Evolutionary conservation across 2,113 vertebrate species (phyloP), one percentile per base, ranked within the genome.

Genomic region (Rhynchopsitta pachyrhyncha): DNA sequence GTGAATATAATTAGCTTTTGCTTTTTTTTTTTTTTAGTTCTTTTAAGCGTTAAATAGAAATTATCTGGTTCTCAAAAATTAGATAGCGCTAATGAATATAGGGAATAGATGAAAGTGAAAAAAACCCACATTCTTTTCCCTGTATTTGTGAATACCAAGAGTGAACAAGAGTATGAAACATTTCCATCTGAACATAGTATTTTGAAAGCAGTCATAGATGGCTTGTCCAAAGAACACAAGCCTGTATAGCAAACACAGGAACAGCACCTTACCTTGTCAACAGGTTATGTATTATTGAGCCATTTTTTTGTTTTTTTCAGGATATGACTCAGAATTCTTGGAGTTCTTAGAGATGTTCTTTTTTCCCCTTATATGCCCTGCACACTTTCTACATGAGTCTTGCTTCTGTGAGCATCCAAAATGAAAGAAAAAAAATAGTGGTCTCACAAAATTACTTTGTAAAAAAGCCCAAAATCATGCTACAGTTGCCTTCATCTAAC

Each of bases 231-330:
- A 70, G 46, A 67, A n/a, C 19, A 47, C 6, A 81, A 81, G 17
- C 7, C 25, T 67, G 3, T 28, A 29, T 10, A 62, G 28, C 10
- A 87, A 67, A 82, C 10, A n/a, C 17, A 22, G 24, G 12, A 88
- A 68, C 9, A 82, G 42, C 87, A 49, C 11, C 8, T 9, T 14
- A 25, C 59, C 10, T 50, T 75, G 10, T 75, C n/a, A 63, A 31
- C 9, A n/a, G 6, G 27, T 62, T 22, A 35, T 0, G 0, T 62
- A 16, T 81, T 53, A 82, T 13, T 1, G 20, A 60, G 17, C 1
- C 3, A 55, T 31, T 82, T 70, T 79, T 22, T 74, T 25, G 6
- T 52, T 24, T 77, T 77, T 53, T 42, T 9, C 16, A 18, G 27
- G 17, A 16, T 44, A 50, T 22, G 11, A 76, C 20, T 46, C 13